A percentile compares a stretch with the other conserved stretches of the same genome.
Evolutionary conservation across 2,113 vertebrate genomes (phyloP).

Genomic region (Lasiurus cinereus): DNA sequence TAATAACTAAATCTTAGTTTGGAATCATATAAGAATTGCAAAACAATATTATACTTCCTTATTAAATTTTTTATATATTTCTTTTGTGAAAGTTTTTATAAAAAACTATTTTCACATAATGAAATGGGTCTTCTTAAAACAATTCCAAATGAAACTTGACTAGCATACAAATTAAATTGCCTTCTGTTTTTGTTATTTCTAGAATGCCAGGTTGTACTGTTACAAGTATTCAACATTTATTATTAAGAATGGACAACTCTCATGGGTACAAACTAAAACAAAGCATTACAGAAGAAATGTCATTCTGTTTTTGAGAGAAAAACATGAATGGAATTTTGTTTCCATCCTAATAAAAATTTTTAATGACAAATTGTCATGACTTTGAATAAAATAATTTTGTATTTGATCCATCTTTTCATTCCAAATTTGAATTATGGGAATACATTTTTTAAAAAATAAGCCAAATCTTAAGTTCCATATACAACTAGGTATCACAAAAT

Average conservation of each 20-base stretch:
- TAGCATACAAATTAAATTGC: constrained; percentile 68
- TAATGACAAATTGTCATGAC: not conserved
- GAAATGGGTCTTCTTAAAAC: constrained; percentile 41
- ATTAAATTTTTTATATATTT: constrained; percentile 8
- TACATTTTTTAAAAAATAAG: not conserved
- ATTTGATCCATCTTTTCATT: not conserved
- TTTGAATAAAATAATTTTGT: not conserved
- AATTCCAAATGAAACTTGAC: constrained; percentile 50
- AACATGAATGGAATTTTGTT: not conserved
- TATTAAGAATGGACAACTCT: not conserved
- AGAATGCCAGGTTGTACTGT: constrained; percentile 18
- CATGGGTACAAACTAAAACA: not conserved
- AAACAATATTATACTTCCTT: not conserved
- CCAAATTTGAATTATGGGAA: not conserved
- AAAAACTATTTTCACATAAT: constrained; percentile 48
- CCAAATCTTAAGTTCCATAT: not conserved
- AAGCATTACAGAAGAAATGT: not conserved
- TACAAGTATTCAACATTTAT: not conserved
- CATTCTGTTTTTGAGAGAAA: constrained; percentile 28
- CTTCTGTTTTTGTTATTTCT: constrained; percentile 38
- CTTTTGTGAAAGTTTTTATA: not conserved
- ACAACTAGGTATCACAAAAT: not conserved
- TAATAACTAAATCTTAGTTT: not conserved
- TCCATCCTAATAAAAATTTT: constrained; percentile 14
- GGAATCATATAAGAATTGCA: not conserved